Percentiles rank a stretch among this genome's conserved stretches.
Conservation (phyloP, 2,113 vertebrate genomes). For the Mormyrus lacerda region DNA sequence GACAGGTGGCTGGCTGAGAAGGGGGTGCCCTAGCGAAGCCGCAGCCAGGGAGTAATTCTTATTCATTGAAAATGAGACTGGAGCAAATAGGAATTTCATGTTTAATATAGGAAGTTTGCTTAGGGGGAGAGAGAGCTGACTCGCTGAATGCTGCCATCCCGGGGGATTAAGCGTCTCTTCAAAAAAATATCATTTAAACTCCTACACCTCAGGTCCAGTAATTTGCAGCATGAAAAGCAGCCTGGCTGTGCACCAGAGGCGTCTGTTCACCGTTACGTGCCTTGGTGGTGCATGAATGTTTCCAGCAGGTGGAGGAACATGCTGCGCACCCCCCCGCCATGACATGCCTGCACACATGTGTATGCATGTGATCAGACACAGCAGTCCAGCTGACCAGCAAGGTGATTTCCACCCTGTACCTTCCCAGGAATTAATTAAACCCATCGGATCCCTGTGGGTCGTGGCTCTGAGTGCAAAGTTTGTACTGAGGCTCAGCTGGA, state of each 20-base stretch:
- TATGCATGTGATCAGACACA: neutral
- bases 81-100: constrained; percentile 45
- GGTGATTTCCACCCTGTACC: neutral
- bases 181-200: constrained; percentile 59
- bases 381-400: neutral
- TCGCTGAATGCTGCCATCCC: constrained; percentile 46
- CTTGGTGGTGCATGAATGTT: constrained; percentile 43
- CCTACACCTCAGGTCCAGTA: constrained; percentile 48
- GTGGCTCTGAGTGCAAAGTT: neutral
- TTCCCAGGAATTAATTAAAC: neutral
- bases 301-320: constrained; percentile 25
- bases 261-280: constrained; percentile 50
- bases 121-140: constrained; percentile 36
- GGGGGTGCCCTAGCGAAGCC: constrained; percentile 44
- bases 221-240: constrained; percentile 57
- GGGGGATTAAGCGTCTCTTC: constrained; percentile 50
- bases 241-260: constrained; percentile 43
- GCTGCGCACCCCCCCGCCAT: neutral
- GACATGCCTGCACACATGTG: neutral
- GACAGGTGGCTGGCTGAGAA: constrained; percentile 26
- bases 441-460: neutral
- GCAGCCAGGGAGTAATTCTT: constrained; percentile 61
- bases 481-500: neutral
- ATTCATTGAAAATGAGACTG: constrained; percentile 65
- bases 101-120: constrained; percentile 42